Evolutionary conservation across 2,797 vertebrate species (phyloP).

Genomic region (Rallus crepitans): DNA sequence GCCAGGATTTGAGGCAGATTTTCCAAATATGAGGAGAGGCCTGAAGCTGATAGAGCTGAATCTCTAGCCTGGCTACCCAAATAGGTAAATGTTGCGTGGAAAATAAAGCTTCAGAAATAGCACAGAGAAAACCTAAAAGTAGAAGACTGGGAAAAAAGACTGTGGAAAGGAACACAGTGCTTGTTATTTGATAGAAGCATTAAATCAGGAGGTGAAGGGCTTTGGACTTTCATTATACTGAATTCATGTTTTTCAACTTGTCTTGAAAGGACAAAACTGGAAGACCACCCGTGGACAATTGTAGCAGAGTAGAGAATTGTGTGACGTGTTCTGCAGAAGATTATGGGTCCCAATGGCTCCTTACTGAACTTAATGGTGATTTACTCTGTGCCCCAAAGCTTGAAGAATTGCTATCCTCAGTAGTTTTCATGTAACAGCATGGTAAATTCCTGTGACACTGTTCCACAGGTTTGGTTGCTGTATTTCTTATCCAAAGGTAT

Average conservation of each 20-base stretch:
- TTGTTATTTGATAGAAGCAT: not conserved
- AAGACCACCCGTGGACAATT: not conserved
- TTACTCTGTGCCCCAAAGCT: slow-evolving; percentile 43
- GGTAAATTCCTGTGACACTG: slow-evolving; percentile 45
- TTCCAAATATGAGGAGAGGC: not conserved
- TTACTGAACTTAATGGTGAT: slow-evolving; percentile 26
- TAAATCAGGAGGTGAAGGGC: not conserved
- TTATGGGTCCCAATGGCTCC: not conserved
- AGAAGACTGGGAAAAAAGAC: not conserved
- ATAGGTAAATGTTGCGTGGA: not conserved
- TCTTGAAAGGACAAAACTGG: not conserved
- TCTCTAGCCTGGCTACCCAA: not conserved
- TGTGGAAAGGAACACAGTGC: not conserved
- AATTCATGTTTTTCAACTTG: not conserved
- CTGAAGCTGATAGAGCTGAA: not conserved
- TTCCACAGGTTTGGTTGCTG: not conserved
- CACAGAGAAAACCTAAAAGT: not conserved
- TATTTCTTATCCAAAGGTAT: not conserved
- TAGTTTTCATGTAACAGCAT: slow-evolving; percentile 29
- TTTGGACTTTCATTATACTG: not conserved
- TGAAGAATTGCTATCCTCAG: slow-evolving; percentile 6
- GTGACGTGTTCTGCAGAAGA: not conserved
- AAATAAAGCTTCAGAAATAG: not conserved
- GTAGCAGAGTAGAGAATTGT: not conserved
- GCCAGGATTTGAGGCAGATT: not conserved